Percentiles rank a stretch among this genome's conserved stretches.
Evolutionary conservation across 2,888 invertebrate species (phyloP).

Genomic region (Clunio marinus): DNA sequence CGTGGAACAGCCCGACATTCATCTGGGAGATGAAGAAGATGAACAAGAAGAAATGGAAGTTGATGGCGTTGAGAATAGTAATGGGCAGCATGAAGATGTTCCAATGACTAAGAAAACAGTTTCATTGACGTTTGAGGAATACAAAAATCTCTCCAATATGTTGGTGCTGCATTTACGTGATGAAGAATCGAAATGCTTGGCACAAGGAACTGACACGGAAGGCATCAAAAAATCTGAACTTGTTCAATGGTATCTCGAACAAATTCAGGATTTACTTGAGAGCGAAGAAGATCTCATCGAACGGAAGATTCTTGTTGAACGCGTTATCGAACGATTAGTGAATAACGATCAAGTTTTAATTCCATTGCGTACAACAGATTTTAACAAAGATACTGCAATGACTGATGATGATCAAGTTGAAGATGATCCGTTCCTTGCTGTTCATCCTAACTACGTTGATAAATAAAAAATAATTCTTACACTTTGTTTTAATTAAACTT

Average conservation of each 20-base stretch:
- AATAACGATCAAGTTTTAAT: constrained; percentile 58
- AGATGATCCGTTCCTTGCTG: constrained; percentile 82
- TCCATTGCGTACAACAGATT: constrained; percentile 47
- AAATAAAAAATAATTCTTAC: constrained; percentile 55
- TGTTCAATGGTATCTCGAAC: constrained; percentile 89
- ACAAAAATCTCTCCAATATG: constrained; percentile 87
- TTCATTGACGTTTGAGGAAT: constrained; percentile 86
- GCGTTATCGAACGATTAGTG: constrained; percentile 87
- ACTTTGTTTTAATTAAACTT: neutral
- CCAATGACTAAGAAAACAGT: constrained; percentile 65
- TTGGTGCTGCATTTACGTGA: constrained; percentile 83
- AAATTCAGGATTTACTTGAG: constrained; percentile 82
- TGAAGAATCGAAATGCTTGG: constrained; percentile 58
- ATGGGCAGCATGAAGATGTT: constrained; percentile 41
- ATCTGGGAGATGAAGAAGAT: constrained; percentile 75
- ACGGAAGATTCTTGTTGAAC: constrained; percentile 84
- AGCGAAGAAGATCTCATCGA: constrained; percentile 85
- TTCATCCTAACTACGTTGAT: constrained; percentile 93
- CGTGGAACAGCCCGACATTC: constrained; percentile 96
- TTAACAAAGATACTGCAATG: constrained; percentile 41
- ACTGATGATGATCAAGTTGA: constrained; percentile 51
- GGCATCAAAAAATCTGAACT: constrained; percentile 76
- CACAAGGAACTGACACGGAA: constrained; percentile 54
- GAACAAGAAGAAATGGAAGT: constrained; percentile 45
- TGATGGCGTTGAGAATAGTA: constrained; percentile 44